Evolutionary conservation across 64 coral and sea anemone species (phyloP), one percentile per base, ranked within the genome.

Genomic region (Actinia equina): DNA sequence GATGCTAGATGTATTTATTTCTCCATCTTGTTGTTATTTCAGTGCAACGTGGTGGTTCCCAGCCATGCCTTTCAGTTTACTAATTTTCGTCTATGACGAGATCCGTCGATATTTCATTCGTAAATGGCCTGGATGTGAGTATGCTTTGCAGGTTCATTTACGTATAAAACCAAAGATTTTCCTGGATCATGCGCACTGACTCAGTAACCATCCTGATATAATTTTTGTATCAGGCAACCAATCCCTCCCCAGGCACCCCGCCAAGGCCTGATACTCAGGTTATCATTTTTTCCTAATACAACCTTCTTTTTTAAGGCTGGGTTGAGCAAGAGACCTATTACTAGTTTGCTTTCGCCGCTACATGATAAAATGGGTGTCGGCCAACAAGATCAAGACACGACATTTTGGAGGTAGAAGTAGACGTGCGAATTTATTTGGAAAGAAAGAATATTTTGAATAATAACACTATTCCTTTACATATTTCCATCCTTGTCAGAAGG

Each of bases 311-410:
- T 80, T 23, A 59, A 98, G 96, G 96, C 54, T 98, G 96, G 96
- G 18, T 98, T 22, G 96, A 98, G 44, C 88, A 89, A 80, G 96
- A 98, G 86, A 98, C 96, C 16, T 98, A 98, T 80, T 98, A 98
- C 59, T 98, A 83, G 27, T 26, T 15, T 4, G 69, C 9, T 74
- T 41, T 5, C 22, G 3, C 6, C 26, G 26, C 13, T 13, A 41
- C n/a, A 74, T 7, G 26, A 74, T 30, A 16, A 26, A 14, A 65
- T 65, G 0, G 22, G 62, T 65, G n/a, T 9, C 10, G 30, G 30
- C 30, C 30, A 37, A 37, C 30, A 37, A 37, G 30, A 23, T 23
- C 62, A 65, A 65, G 55, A 57, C 62, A 23, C 62, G 62, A 65
- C 62, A 7, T 65, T 74, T 4, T 30, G 13, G 26, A 27, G 26